Evolutionary conservation across 2,113 vertebrate species (phyloP), one percentile per base, ranked within the genome.

Genomic region (Corythaeola cristata): DNA sequence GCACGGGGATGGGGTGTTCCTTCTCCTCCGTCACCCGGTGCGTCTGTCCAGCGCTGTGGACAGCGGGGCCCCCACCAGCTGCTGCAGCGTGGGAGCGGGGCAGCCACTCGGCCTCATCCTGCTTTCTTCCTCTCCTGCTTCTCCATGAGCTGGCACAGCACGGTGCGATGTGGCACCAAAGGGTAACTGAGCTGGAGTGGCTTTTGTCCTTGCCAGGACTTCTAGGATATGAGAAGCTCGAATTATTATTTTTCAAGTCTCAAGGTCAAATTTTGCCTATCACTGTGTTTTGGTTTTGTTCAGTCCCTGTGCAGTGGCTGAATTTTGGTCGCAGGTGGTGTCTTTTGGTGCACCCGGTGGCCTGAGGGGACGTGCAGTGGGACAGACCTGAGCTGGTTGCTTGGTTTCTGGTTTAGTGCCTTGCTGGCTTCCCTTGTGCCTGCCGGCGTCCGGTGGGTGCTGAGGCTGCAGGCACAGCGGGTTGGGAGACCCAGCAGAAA

Each of bases 91-190:
- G 53, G 67, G 49, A 63, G 32, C 32, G 53, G 13, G 45, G 55
- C 74, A 80, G 67, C 71, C 2, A 0, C 55, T 55, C 0, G 1
- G 47, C 67, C 0, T 2, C 32, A 32, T 75, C 62, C 22, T 21
- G 15, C 52, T 62, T 50, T 37, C n/a, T 15, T 79, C 26, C 64
- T 73, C 30, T 67, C 59, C 58, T 2, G 0, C 74, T 27, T 33
- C 74, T 28, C 60, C 22, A 2, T 1, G 0, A 20, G 5, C 50
- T 27, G 80, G 37, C 74, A 15, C 11, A 41, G 66, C 30, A 6
- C 1, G 0, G 41, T 49, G 37, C 17, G 8, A 3, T 17, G 18
- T 50, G 47, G 24, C 56, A 79, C 53, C 39, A 58, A 12, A 8
- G 9, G 24, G 35, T 52, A 33, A 55, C 16, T 30, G 15, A 15